Base-by-base conservation (phyloP, 2,888 invertebrate species). In the Sclerodermus sp. region DNA sequence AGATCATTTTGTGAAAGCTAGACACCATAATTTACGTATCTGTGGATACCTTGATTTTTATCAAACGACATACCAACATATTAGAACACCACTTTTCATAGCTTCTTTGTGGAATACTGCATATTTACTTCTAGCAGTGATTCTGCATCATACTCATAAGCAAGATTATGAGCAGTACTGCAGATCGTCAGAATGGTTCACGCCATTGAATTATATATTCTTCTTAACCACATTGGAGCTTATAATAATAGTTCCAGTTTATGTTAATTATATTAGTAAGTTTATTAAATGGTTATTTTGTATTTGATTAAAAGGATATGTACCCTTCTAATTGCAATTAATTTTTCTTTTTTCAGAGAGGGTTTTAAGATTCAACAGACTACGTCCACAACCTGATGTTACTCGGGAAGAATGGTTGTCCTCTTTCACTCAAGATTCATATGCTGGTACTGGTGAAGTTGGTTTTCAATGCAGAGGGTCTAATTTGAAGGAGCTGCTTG, bases 1-100 rank as follows among this genome's bases (percentile, higher is more conserved):
- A 2, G 75, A 87, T 75, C 82, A 84, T 66, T 70, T 84, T 42
- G 77, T 84, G 0, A 84, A 84, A 68, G 75, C 75, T 30, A 82
- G 80, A 62, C 88, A 88, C 66, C 83, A 86, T 53, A 78, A 80
- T 54, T 71, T 87, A 36, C 80, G 87, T 49, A 78, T 87, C 54
- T 82, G 83, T 65, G 88, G 88, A 1, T 87, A 87, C 66, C 80
- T 87, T 50, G 87, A 88, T 45, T 88, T 88, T 68, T 85, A 87
- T 71, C 83, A 85, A 51, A 81, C 83, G 8, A 85, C 84, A 0
- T 81, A 82, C 58, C 79, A 80, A 48, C 84, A 84, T 45, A 83
- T 84, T 61, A 81, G 84, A 47, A 75, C 85, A 13, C 87, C 88
- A 0, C 73, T 87, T 37, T 84, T 85, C 61, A 75, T 87, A 15